phyloP scores from a whole-genome alignment of 2,113 vertebrate genomes.

The Ailuropoda melanoleuca region DNA sequence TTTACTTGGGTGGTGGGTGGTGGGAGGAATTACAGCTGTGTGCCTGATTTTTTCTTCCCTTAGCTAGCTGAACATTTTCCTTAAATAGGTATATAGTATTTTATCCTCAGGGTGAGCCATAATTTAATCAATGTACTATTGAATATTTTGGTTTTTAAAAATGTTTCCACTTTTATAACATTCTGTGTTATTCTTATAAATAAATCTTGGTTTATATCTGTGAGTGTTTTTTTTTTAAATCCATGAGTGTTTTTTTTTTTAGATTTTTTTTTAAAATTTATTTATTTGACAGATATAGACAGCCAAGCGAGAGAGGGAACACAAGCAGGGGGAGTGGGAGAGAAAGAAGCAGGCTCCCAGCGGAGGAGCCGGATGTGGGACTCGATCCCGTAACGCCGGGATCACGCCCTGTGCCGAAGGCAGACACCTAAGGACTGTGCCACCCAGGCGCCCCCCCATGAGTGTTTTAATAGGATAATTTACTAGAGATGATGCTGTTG shows the following conservation, averaged over 20 bases:
- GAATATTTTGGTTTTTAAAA: not conserved
- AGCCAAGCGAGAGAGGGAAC: too few relatives aligned
- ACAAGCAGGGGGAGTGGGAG: too few relatives aligned
- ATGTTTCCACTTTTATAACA: not conserved
- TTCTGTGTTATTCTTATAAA: not conserved
- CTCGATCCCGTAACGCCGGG: too few relatives aligned
- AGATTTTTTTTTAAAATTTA: not conserved
- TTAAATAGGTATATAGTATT: not conserved
- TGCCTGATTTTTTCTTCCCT: not conserved
- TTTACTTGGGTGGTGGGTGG: not conserved
- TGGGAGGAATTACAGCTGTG: not conserved
- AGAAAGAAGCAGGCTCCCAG: too few relatives aligned
- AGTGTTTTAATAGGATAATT: not conserved
- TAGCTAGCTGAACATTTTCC: not conserved
- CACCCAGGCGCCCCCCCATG: too few relatives aligned
- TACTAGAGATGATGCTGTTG: not conserved
- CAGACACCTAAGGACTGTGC: too few relatives aligned
- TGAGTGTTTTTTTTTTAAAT: too few relatives aligned
- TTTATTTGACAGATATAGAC: too few relatives aligned
- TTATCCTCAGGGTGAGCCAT: not conserved
- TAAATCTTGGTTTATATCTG: not conserved
- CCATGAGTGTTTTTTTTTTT: too few relatives aligned
- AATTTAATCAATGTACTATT: not conserved
- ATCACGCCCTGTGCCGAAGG: too few relatives aligned
- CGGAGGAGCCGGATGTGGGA: too few relatives aligned